phyloP scores from a whole-genome alignment of 2,888 invertebrate genomes.

The Machimus atricapillus region DNA sequence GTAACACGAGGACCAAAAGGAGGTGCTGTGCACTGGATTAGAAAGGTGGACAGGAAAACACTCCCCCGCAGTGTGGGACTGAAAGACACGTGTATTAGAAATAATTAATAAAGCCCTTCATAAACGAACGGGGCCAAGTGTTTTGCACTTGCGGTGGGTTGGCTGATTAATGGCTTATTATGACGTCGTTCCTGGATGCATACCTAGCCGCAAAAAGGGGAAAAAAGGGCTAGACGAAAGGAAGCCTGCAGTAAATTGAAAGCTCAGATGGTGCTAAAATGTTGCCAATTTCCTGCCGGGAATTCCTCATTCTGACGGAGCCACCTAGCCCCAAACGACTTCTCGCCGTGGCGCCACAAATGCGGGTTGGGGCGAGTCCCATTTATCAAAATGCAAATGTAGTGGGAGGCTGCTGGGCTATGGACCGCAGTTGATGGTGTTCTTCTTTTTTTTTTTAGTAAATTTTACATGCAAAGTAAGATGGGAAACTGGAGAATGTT shows the following conservation, averaged over 20 bases:
- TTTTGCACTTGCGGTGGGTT: neutral
- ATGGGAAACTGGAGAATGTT: neutral
- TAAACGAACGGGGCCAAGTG: neutral
- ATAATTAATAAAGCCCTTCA: neutral
- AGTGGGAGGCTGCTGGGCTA: neutral
- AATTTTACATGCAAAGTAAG: neutral
- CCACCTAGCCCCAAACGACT: neutral
- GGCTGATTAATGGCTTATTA: neutral
- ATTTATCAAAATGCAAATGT: neutral
- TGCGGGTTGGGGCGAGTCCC: neutral
- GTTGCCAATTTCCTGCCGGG: neutral
- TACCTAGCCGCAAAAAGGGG: neutral
- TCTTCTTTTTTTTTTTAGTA: neutral
- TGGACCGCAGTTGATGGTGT: neutral
- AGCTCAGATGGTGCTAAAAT: neutral
- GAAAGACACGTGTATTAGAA: neutral
- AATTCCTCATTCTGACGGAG: neutral
- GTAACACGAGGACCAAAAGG: too few relatives aligned
- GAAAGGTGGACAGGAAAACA: neutral
- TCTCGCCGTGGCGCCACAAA: neutral
- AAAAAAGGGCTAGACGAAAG: neutral
- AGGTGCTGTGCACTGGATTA: neutral
- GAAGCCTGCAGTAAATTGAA: neutral
- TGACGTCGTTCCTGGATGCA: neutral
- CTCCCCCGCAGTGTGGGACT: neutral